These are phyloP conservation scores for Pterocles burchelli DNA, from an alignment of 2,113 vertebrate genomes.

Conservation along the genomic window DNA sequence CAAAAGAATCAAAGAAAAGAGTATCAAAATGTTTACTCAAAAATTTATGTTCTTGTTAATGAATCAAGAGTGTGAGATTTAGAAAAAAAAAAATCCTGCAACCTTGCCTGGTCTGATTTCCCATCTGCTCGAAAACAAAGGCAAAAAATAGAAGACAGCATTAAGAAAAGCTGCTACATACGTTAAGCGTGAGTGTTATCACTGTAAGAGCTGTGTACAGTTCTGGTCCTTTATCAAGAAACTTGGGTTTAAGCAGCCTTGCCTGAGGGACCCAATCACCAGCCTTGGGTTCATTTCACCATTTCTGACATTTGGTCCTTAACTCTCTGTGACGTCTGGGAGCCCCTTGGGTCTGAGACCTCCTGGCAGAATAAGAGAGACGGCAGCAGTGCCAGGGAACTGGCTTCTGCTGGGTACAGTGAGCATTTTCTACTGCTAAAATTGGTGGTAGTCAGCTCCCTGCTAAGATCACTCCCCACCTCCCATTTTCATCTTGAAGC, in stretches of 20 bases:
- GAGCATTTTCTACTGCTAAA: background rate
- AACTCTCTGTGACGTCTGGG: background rate
- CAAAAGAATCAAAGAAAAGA: background rate
- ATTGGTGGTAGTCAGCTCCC: background rate
- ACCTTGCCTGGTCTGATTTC: background rate
- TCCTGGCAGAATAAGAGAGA: background rate
- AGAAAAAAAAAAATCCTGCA: background rate
- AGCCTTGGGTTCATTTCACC: background rate
- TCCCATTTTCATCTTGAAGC: background rate
- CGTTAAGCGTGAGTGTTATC: background rate
- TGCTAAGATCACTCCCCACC: background rate
- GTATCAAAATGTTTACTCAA: background rate
- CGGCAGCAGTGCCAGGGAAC: background rate
- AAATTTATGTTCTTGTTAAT: background rate
- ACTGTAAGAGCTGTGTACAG: background rate
- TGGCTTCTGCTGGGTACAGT: background rate
- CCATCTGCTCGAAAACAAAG: background rate
- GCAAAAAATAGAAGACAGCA: background rate
- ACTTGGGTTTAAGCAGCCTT: background rate
- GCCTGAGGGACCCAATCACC: background rate
- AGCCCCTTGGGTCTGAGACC: background rate
- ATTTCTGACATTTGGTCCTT: conserved; percentile 17
- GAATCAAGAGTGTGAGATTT: background rate
- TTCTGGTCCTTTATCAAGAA: background rate
- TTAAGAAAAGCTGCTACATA: background rate